Evolutionary conservation across 2,888 invertebrate genomes (phyloP).

Genomic region (Chromoteleia sp.): DNA sequence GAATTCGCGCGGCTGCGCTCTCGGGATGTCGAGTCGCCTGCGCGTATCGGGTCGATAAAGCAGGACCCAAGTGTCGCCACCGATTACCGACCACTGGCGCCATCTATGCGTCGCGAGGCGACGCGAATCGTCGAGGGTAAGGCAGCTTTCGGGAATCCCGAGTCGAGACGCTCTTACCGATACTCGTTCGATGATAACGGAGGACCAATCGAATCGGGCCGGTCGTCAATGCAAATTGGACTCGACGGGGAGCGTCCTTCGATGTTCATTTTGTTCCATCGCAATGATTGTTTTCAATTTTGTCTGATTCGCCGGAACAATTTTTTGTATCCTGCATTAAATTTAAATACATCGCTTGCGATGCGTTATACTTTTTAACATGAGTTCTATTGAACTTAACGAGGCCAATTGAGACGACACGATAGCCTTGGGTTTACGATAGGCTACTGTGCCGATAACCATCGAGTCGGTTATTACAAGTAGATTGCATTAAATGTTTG

Average conservation of each 20-base stretch:
- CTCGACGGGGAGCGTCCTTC: slow-evolving; percentile 35
- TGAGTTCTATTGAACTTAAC: slow-evolving; percentile 81
- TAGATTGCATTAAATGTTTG: slow-evolving; percentile 57
- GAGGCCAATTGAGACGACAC: slow-evolving; percentile 81
- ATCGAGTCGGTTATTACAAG: slow-evolving; percentile 63
- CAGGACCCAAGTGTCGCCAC: slow-evolving; percentile 19
- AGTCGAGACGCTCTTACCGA: slow-evolving; percentile 37
- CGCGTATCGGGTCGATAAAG: slow-evolving; percentile 68
- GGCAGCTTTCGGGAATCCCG: slow-evolving; percentile 31
- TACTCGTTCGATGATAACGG: slow-evolving; percentile 12
- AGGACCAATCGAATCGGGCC: background rate
- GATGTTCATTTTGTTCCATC: slow-evolving; percentile 42
- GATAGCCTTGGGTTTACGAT: slow-evolving; percentile 80
- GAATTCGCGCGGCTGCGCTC: slow-evolving; percentile 72
- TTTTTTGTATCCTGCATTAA: slow-evolving; percentile 64
- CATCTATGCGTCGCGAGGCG: slow-evolving; percentile 27
- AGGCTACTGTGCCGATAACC: slow-evolving; percentile 77
- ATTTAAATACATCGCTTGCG: slow-evolving; percentile 60
- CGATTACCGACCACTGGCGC: slow-evolving; percentile 31
- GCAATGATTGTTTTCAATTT: slow-evolving; percentile 60
- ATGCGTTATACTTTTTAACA: slow-evolving; percentile 78
- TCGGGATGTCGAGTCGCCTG: slow-evolving; percentile 29
- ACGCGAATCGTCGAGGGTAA: slow-evolving; percentile 32
- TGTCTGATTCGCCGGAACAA: slow-evolving; percentile 46
- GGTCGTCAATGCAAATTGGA: slow-evolving; percentile 20